Conservation (phyloP, 2,797 vertebrate species). For the Phoxinus dragarum region DNA sequence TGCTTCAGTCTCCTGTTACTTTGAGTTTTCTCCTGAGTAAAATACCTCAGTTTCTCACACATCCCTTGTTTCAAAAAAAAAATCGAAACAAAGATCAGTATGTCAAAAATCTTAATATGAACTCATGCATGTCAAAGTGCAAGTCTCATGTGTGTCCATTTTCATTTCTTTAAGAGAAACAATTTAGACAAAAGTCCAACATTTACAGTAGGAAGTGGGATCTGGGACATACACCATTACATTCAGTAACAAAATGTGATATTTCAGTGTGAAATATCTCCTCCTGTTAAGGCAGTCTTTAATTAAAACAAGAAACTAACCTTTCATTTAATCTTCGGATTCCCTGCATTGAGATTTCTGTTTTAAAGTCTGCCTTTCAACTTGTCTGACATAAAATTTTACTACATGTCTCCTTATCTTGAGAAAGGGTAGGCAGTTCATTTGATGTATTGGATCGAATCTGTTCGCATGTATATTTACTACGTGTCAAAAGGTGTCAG, state of each 20-base stretch:
- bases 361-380: slow-evolving; percentile 3
- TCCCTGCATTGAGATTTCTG: not conserved
- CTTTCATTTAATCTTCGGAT: not conserved
- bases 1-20: not conserved
- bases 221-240: not conserved
- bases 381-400: slow-evolving; percentile 10
- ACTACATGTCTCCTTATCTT: slow-evolving; percentile 14
- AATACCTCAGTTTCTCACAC: not conserved
- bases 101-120: not conserved
- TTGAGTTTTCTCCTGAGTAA: not conserved
- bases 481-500: not conserved
- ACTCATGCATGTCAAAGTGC: no score
- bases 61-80: not conserved
- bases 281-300: not conserved
- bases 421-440: not conserved
- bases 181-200: not conserved
- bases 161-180: not conserved
- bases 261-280: not conserved
- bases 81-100: not conserved
- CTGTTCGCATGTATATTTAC: not conserved
- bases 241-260: not conserved
- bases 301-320: not conserved
- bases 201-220: not conserved
- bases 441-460: slow-evolving; percentile 12
- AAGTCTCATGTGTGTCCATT: not conserved